A percentile compares a stretch with the other conserved stretches of the same genome.
Conservation (phyloP, 2,888 invertebrate genomes). For the Unio pictorum region DNA sequence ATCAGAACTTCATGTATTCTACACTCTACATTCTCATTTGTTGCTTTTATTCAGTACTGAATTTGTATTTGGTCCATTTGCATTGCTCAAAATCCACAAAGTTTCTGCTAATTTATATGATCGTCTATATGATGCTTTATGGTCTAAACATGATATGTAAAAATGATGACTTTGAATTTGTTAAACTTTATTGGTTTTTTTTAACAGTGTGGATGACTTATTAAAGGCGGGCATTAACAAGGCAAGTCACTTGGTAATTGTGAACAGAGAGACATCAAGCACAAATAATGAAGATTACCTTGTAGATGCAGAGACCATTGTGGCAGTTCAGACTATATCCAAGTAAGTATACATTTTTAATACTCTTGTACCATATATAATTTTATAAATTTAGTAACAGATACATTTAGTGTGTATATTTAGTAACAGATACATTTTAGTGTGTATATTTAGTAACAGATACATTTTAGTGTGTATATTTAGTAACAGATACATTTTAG, state of each 20-base stretch:
- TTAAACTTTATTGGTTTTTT: neutral
- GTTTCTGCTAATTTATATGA: neutral
- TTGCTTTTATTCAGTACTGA: too few relatives aligned
- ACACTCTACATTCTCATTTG: too few relatives aligned
- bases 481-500: too few relatives aligned
- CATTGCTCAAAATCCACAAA: too few relatives aligned
- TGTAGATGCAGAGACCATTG: conserved; percentile 99
- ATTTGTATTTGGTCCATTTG: too few relatives aligned
- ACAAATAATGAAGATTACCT: conserved; percentile 96
- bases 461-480: too few relatives aligned
- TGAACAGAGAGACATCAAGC: conserved; percentile 91
- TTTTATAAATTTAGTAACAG: conserved; percentile 85
- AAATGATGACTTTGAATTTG: neutral
- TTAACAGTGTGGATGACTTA: conserved; percentile 88
- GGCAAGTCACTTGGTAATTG: conserved; percentile 94
- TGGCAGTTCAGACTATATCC: conserved; percentile 99
- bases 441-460: too few relatives aligned
- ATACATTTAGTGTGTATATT: conserved; percentile 76
- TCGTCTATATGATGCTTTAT: neutral
- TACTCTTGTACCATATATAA: conserved; percentile 96
- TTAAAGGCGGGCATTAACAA: conserved; percentile 94
- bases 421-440: too few relatives aligned
- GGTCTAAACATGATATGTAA: neutral
- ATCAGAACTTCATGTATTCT: too few relatives aligned
- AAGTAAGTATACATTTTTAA: conserved; percentile 89